Evolutionary conservation across 2,113 vertebrate species (phyloP), one percentile per base, ranked within the genome.

Genomic region (Lepus europaeus): DNA sequence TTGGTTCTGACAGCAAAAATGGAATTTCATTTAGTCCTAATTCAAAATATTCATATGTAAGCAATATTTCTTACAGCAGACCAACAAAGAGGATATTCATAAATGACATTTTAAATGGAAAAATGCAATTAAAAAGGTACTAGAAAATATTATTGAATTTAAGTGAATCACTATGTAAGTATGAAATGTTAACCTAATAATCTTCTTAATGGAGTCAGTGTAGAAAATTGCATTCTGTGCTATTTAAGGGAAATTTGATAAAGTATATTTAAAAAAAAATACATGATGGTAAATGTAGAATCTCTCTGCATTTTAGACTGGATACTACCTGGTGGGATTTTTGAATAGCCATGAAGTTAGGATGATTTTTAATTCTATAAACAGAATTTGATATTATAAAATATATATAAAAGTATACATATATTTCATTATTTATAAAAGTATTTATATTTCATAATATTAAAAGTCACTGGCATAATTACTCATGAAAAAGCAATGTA

Each of bases 21-120:
- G 33, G 97, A 97, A 97, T 97, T 98, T 97, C 95, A 98, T 98
- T 98, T 98, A 95, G 97, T 91, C 84, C 79, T 98, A 97, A 98
- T 98, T 97, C 97, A 97, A 98, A 98, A 97, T 97, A 98, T 97
- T 97, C 97, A 95, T 33, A 95, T 85, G 87, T 97, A 98, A 97
- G 97, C 96, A 98, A 97, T 78, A 91, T 95, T 97, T 95, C 78
- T 96, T 93, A 94, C 66, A 96, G 96, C 29, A 90, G 86, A 93
- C 61, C 89, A 97, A 88, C 83, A 92, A 96, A 96, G 72, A 95
- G 36, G 33, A 59, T 94, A 97, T 95, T 94, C 90, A 96, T 89
- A 97, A 96, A 89, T 19, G 94, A 69, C n/a, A 95, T 89, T 96
- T 94, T 92, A 90, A 80, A 96, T 68, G 73, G 91, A 97, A 98